phyloP scores from a whole-genome alignment of 2,888 invertebrate species.

The Sycophila texana region DNA sequence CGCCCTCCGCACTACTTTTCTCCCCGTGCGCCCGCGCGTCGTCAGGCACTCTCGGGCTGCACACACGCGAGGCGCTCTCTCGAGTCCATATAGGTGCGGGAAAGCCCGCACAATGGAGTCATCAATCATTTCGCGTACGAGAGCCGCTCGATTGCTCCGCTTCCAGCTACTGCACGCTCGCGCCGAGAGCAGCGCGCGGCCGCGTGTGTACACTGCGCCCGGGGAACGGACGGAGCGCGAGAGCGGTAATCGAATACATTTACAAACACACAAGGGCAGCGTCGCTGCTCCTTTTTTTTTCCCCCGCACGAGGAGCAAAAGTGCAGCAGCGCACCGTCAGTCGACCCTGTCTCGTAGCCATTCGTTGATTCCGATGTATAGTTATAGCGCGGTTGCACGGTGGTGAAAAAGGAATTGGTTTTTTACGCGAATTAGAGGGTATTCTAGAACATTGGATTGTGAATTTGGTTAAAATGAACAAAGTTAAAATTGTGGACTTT shows the following conservation, averaged over 20 bases:
- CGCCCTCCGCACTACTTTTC: slow-evolving; percentile 45
- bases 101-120: slow-evolving; percentile 73
- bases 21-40: too few relatives aligned
- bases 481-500: too few relatives aligned
- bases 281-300: too few relatives aligned
- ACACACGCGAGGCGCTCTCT: neutral
- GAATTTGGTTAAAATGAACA: too few relatives aligned
- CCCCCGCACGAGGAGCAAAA: too few relatives aligned
- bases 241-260: slow-evolving; percentile 70
- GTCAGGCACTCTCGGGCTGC: neutral
- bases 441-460: too few relatives aligned
- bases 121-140: slow-evolving; percentile 74
- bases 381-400: too few relatives aligned
- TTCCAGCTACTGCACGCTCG: slow-evolving; percentile 20
- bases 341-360: too few relatives aligned
- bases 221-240: slow-evolving; percentile 59
- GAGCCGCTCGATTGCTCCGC: slow-evolving; percentile 70
- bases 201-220: neutral
- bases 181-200: slow-evolving; percentile 25
- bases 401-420: neutral
- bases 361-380: too few relatives aligned
- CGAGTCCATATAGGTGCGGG: slow-evolving; percentile 57
- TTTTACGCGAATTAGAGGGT: neutral
- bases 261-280: slow-evolving; percentile 62
- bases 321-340: too few relatives aligned